These are phyloP conservation scores for Carassius carassius DNA, from an alignment of 2,113 vertebrate genomes.

Conservation along the genomic window DNA sequence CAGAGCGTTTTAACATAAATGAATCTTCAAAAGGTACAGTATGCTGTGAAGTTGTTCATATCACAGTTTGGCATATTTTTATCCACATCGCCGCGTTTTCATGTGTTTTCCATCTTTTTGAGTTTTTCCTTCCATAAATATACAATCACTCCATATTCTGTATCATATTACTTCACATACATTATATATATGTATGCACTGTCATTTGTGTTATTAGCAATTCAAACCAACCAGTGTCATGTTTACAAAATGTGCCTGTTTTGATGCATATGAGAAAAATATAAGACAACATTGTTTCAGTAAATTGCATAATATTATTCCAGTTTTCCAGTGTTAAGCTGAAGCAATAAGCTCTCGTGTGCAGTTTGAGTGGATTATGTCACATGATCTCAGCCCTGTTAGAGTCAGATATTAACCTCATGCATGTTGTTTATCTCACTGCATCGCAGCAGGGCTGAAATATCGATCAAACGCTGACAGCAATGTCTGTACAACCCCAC, in stretches of 20 bases:
- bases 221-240: neutral
- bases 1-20: conserved; percentile 67
- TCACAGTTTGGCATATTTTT: neutral
- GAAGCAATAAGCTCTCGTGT: neutral
- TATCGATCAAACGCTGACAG: conserved; percentile 55
- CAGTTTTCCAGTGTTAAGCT: neutral
- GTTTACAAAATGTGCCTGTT: neutral
- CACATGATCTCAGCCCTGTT: neutral
- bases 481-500: conserved; percentile 80
- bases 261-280: neutral
- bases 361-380: conserved; percentile 7
- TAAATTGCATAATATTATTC: neutral
- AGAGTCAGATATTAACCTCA: neutral
- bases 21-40: conserved; percentile 61
- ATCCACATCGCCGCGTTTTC: neutral
- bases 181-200: neutral
- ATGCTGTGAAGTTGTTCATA: neutral
- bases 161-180: neutral
- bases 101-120: neutral
- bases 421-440: neutral
- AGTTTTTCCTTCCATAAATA: neutral
- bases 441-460: conserved; percentile 68
- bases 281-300: neutral
- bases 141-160: neutral
- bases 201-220: neutral